Conservation (phyloP, 2,888 invertebrate genomes). For the Biston betularia region DNA sequence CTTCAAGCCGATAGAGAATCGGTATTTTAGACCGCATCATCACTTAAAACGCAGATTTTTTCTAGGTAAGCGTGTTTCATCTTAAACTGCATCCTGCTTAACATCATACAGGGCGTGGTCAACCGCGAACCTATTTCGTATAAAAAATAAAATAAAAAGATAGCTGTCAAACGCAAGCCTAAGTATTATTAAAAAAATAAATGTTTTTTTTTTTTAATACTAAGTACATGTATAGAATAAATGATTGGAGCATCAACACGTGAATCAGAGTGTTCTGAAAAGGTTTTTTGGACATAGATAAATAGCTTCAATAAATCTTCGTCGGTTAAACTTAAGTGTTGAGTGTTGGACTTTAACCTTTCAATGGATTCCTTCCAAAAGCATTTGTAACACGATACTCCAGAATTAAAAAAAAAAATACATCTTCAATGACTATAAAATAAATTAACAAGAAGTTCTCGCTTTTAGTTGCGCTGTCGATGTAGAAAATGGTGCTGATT, state of each 20-base stretch:
- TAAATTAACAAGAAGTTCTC: neutral
- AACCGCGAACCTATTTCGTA: too few relatives aligned
- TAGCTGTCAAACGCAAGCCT: too few relatives aligned
- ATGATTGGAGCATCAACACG: conserved; percentile 1
- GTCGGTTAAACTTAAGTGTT: conserved; percentile 47
- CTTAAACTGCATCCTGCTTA: too few relatives aligned
- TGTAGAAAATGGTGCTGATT: neutral
- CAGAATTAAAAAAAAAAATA: neutral
- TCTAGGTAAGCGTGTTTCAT: too few relatives aligned
- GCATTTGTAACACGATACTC: conserved; percentile 12
- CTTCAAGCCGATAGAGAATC: too few relatives aligned
- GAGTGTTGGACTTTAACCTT: conserved; percentile 33
- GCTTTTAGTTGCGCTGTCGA: neutral
- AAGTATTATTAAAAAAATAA: neutral
- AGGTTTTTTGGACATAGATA: conserved; percentile 50
- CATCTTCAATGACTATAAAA: neutral
- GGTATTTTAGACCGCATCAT: too few relatives aligned
- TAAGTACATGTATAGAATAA: too few relatives aligned
- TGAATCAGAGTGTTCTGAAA: conserved; percentile 37
- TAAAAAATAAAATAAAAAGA: neutral
- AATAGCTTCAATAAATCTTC: conserved; percentile 60
- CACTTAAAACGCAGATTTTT: too few relatives aligned
- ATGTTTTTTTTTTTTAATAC: too few relatives aligned
- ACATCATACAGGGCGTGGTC: too few relatives aligned
- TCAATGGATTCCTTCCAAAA: conserved; percentile 23